phyloP scores from a whole-genome alignment of 1,140 invertebrate genomes.

The Anastrepha obliqua region DNA sequence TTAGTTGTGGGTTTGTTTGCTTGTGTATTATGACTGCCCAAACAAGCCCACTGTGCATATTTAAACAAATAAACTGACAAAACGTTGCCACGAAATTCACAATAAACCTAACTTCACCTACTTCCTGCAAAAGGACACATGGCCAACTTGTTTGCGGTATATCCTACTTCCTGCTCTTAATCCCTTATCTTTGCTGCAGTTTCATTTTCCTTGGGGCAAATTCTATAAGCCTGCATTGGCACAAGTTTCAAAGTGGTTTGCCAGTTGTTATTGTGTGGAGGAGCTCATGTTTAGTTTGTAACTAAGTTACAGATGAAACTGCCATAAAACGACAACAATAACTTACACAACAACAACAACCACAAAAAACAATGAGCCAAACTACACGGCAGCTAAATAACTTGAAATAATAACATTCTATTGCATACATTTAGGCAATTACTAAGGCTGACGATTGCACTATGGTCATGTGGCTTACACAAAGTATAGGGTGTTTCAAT shows the following conservation, averaged over 20 bases:
- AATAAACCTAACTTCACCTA: neutral
- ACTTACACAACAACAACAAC: neutral
- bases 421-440: slow-evolving; percentile 42
- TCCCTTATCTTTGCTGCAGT: slow-evolving; percentile 25
- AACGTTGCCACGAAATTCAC: neutral
- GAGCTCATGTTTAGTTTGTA: neutral
- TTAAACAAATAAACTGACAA: neutral
- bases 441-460: neutral
- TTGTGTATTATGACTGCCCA: neutral
- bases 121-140: neutral
- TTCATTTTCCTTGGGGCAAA: neutral
- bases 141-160: slow-evolving; percentile 26
- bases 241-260: neutral
- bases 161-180: slow-evolving; percentile 11
- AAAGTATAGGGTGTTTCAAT: too few species aligned
- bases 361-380: neutral
- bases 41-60: slow-evolving; percentile 28
- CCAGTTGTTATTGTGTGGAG: slow-evolving; percentile 13
- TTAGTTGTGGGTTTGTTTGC: neutral
- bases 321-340: slow-evolving; percentile 31
- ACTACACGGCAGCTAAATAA: slow-evolving; percentile 41
- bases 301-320: slow-evolving; percentile 43
- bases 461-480: too few species aligned
- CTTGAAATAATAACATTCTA: slow-evolving; percentile 44
- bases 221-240: slow-evolving; percentile 15